Percentiles rank a stretch among this genome's conserved stretches.
phyloP scores from a whole-genome alignment of 2,797 vertebrate species.

The Pristis pectinata region DNA sequence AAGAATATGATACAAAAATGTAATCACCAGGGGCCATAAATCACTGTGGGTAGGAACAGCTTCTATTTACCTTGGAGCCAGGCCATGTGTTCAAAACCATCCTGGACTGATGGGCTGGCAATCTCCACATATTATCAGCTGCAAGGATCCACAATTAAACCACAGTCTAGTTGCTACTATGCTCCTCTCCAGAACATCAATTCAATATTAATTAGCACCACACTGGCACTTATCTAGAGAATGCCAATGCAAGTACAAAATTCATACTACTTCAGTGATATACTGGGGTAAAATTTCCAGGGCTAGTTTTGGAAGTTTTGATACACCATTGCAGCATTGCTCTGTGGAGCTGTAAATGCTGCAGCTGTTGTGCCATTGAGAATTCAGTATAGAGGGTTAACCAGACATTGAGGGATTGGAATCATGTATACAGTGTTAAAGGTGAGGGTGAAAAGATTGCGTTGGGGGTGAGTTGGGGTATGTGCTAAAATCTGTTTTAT shows the following conservation, averaged over 20 bases:
- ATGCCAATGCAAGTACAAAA: background rate
- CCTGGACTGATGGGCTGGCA: background rate
- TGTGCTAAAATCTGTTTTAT: background rate
- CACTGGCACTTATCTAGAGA: background rate
- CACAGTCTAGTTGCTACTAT: background rate
- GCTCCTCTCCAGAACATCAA: background rate
- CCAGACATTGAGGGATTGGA: background rate
- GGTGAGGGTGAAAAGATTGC: background rate
- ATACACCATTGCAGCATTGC: background rate
- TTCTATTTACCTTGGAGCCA: background rate
- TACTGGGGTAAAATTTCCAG: background rate
- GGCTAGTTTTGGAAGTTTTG: background rate
- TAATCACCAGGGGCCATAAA: background rate
- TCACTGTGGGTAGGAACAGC: background rate
- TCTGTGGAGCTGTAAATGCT: background rate
- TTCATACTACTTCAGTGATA: background rate
- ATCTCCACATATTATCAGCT: background rate
- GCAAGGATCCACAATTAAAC: background rate
- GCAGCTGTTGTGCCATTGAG: background rate
- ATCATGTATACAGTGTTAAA: background rate
- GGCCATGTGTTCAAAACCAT: background rate
- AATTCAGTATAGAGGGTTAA: background rate
- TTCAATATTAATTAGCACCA: background rate
- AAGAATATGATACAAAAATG: background rate
- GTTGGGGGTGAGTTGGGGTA: background rate